Evolutionary conservation across 2,113 vertebrate genomes (phyloP).

Genomic region (Mormyrus lacerda): DNA sequence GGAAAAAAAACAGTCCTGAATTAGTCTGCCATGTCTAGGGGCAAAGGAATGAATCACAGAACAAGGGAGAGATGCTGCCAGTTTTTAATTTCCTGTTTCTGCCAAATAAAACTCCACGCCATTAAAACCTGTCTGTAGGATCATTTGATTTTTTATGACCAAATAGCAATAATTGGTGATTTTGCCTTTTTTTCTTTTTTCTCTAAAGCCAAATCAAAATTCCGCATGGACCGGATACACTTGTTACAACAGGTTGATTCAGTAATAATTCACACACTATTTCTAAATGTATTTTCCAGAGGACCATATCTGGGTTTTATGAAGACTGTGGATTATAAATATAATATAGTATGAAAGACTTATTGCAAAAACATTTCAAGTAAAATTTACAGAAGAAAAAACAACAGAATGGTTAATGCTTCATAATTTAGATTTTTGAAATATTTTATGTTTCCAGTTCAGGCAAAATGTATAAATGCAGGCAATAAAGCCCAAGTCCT

Average conservation of each 20-base stretch:
- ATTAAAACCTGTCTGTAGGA: background rate
- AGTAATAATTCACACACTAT: background rate
- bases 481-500: background rate
- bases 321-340: background rate
- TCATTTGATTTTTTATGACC: background rate
- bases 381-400: background rate
- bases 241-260: background rate
- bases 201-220: background rate
- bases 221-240: background rate
- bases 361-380: background rate
- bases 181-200: background rate
- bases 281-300: constrained; percentile 4
- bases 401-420: background rate
- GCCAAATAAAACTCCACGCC: background rate
- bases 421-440: background rate
- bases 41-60: background rate
- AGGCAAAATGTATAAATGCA: background rate
- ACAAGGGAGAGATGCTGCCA: background rate
- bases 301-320: background rate
- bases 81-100: background rate
- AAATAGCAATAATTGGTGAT: background rate
- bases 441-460: background rate
- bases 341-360: background rate
- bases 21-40: background rate
- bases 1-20: background rate